These are phyloP conservation scores for Megatriorchis doriae DNA, from an alignment of 2,113 vertebrate genomes.

Conservation along the genomic window DNA sequence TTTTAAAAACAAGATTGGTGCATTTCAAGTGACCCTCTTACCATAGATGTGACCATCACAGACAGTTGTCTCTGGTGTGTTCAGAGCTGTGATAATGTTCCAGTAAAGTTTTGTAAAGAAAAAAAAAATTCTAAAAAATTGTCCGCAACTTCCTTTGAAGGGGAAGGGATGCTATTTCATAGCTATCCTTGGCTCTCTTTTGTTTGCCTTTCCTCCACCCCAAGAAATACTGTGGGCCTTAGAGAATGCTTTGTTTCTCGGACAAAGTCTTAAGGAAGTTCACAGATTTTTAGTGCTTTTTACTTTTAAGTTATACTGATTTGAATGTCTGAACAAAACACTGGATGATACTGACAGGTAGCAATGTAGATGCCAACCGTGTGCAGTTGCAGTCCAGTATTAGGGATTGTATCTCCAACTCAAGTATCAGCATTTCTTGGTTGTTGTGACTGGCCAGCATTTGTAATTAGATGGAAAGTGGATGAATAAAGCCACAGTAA, in stretches of 20 bases:
- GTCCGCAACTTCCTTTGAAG: not conserved
- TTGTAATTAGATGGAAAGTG: not conserved
- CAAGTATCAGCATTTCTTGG: not conserved
- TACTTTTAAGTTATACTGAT: not conserved
- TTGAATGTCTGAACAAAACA: not conserved
- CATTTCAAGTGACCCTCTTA: not conserved
- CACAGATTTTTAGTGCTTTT: not conserved
- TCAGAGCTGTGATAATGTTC: not conserved
- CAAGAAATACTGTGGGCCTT: not conserved
- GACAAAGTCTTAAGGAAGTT: not conserved
- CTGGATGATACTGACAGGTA: not conserved
- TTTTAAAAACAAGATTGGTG: not conserved
- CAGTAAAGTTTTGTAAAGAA: not conserved
- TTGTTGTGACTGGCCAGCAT: not conserved
- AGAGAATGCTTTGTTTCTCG: not conserved
- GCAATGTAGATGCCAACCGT: not conserved
- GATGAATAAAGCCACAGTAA: not conserved
- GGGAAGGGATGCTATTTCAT: not conserved
- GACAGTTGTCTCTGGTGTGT: not conserved
- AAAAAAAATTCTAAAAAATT: not conserved
- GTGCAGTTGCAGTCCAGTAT: not conserved
- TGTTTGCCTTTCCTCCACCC: not conserved
- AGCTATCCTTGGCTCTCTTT: not conserved
- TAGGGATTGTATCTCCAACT: not conserved
- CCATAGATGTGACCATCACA: not conserved